Evolutionary conservation across 2,888 invertebrate species (phyloP).

Genomic region (Amblyjoppa fuscipennis): DNA sequence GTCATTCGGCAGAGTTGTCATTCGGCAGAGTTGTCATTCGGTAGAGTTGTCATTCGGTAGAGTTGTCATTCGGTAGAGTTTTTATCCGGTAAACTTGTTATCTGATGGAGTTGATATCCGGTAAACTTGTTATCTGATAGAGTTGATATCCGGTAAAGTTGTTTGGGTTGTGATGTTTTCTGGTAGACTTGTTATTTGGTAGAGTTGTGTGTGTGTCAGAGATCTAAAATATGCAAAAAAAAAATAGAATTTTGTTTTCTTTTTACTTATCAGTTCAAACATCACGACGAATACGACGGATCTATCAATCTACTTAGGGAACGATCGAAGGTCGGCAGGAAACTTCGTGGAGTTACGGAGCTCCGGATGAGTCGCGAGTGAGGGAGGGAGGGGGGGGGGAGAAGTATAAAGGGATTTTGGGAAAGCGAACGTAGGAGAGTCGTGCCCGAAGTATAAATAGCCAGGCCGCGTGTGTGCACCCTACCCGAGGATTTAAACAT

Average conservation of each 20-base stretch:
- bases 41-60: too few relatives aligned
- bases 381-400: background rate
- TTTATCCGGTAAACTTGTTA: too few relatives aligned
- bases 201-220: too few relatives aligned
- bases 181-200: too few relatives aligned
- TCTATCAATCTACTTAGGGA: background rate
- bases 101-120: too few relatives aligned
- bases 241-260: background rate
- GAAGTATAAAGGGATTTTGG: conserved; percentile 74
- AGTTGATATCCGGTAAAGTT: too few relatives aligned
- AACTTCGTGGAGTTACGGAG: background rate
- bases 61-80: too few relatives aligned
- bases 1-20: too few relatives aligned
- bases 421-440: conserved; percentile 70
- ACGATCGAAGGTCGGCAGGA: background rate
- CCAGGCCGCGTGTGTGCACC: conserved; percentile 79
- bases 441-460: conserved; percentile 81
- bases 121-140: too few relatives aligned
- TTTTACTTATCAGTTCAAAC: background rate
- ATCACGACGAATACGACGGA: background rate
- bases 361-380: background rate
- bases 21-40: too few relatives aligned
- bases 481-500: conserved; percentile 83
- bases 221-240: too few relatives aligned
- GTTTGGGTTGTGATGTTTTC: too few relatives aligned